phyloP scores from a whole-genome alignment of 2,113 vertebrate species.

The Elaphurus davidianus region DNA sequence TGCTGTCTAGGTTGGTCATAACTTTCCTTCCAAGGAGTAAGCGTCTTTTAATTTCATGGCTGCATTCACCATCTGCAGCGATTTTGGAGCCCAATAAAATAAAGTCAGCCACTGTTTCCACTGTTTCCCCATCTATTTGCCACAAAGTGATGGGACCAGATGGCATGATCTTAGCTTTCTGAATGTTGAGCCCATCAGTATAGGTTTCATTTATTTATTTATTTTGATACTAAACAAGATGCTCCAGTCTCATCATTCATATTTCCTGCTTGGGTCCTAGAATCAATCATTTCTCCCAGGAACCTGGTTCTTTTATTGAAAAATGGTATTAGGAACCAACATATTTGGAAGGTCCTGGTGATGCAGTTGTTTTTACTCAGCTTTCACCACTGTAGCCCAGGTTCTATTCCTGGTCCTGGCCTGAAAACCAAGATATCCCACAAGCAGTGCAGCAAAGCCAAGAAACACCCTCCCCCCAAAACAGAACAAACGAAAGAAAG shows the following conservation, averaged over 20 bases:
- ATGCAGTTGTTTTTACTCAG: not conserved
- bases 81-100: not conserved
- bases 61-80: not conserved
- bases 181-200: not conserved
- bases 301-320: not conserved
- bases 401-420: not conserved
- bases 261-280: not conserved
- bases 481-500: not conserved
- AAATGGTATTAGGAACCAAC: not conserved
- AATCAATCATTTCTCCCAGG: not conserved
- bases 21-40: not conserved
- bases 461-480: accelerated
- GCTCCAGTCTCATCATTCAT: not conserved
- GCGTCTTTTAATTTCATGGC: not conserved
- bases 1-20: not conserved
- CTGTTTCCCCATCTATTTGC: not conserved
- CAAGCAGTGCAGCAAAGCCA: not conserved
- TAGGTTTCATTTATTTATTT: not conserved
- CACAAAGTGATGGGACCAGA: not conserved
- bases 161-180: not conserved
- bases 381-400: not conserved
- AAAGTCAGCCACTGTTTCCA: not conserved
- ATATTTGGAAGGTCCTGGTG: not conserved
- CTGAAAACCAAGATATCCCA: not conserved
- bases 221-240: not conserved